phyloP scores from a whole-genome alignment of 1,140 invertebrate genomes.

The Caenorhabditis latens region DNA sequence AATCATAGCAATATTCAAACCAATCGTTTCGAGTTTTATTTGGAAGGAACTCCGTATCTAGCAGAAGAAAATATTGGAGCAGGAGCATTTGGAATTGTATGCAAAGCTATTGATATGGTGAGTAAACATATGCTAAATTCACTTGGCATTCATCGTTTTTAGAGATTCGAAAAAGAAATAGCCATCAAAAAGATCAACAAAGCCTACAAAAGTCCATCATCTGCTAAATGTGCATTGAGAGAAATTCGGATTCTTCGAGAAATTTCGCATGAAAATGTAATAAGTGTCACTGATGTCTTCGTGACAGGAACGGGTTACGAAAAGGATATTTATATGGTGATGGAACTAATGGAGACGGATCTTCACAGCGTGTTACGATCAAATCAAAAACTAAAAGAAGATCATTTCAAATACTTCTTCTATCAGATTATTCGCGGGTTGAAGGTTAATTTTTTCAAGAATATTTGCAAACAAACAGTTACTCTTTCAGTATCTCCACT shows the following conservation, averaged over 20 bases:
- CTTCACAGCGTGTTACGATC: constrained; percentile 80
- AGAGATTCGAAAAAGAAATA: constrained; percentile 68
- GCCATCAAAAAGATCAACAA: constrained; percentile 80
- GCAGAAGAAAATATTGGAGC: constrained; percentile 79
- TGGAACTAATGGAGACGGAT: constrained; percentile 80
- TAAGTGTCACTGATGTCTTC: constrained; percentile 79
- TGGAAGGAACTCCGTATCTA: constrained; percentile 78
- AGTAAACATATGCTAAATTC: constrained; percentile 73
- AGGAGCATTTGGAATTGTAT: constrained; percentile 80
- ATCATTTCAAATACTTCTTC: constrained; percentile 79
- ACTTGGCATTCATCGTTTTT: neutral
- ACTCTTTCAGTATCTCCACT: constrained; percentile 79
- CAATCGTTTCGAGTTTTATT: constrained; percentile 75
- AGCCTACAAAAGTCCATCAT: constrained; percentile 78
- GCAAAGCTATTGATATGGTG: constrained; percentile 78
- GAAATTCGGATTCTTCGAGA: constrained; percentile 80
- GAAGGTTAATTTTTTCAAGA: constrained; percentile 70
- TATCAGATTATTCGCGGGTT: constrained; percentile 80
- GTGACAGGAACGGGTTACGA: constrained; percentile 65
- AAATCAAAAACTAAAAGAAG: constrained; percentile 79
- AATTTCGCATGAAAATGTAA: constrained; percentile 79
- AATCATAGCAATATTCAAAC: neutral
- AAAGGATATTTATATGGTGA: constrained; percentile 80
- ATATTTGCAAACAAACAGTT: neutral
- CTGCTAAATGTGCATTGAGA: constrained; percentile 79